A percentile compares a stretch with the other conserved stretches of the same genome.
These are phyloP conservation scores for Drosophila picticornis DNA, from an alignment of 2,888 invertebrate genomes.

Conservation along the genomic window DNA sequence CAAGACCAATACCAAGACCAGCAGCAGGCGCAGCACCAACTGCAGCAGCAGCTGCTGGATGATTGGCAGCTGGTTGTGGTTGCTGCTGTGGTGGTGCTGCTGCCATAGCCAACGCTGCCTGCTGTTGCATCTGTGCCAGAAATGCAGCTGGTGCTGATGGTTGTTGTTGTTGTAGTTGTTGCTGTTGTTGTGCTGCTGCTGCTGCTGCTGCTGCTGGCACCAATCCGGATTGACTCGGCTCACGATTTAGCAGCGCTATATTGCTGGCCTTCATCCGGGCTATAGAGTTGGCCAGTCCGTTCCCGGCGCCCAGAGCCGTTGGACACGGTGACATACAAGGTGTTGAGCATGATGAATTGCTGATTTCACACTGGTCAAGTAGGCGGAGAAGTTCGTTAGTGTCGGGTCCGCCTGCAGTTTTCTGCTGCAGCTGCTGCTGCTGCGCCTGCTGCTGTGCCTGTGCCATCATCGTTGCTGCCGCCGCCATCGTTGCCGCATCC, in stretches of 20 bases:
- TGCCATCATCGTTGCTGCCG: constrained; percentile 3
- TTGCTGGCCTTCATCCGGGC: constrained; percentile 87
- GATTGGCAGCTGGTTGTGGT: not conserved
- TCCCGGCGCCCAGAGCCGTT: constrained; percentile 84
- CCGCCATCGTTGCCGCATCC: constrained; percentile 89
- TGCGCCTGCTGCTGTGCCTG: not conserved
- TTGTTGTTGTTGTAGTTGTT: constrained; percentile 23
- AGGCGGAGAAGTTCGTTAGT: constrained; percentile 95
- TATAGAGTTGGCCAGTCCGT: constrained; percentile 84
- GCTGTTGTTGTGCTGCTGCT: constrained; percentile 22
- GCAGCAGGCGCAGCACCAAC: constrained; percentile 34
- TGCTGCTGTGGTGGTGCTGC: constrained; percentile 6
- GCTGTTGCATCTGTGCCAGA: constrained; percentile 48
- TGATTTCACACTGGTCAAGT: constrained; percentile 97
- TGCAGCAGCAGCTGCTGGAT: constrained; percentile 11
- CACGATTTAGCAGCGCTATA: constrained; percentile 87
- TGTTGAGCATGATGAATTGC: constrained; percentile 91
- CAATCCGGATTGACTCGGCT: constrained; percentile 29
- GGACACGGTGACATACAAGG: constrained; percentile 91
- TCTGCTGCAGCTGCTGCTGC: constrained; percentile 62
- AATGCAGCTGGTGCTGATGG: constrained; percentile 44
- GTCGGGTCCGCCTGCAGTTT: constrained; percentile 93
- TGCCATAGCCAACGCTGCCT: constrained; percentile 24
- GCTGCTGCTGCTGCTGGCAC: constrained; percentile 23
- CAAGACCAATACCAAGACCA: not conserved